phyloP scores from a whole-genome alignment of 2,888 invertebrate genomes.

The Brachyptera putata region DNA sequence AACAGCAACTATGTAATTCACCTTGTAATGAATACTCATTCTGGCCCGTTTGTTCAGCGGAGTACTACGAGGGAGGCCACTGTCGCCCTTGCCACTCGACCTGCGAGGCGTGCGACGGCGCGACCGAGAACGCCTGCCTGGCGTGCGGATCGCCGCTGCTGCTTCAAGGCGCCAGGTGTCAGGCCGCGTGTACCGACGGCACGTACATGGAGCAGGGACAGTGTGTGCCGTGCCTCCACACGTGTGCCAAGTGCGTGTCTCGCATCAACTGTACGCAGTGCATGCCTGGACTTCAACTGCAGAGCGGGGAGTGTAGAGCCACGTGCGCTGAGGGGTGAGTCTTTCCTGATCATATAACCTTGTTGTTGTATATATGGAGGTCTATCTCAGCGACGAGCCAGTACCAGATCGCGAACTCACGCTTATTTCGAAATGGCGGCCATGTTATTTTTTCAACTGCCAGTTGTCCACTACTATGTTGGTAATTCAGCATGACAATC shows the following conservation, averaged over 20 bases:
- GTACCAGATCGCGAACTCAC: too few relatives aligned
- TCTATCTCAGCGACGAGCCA: too few relatives aligned
- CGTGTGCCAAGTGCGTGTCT: constrained; percentile 72
- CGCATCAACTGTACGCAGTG: constrained; percentile 78
- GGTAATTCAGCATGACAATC: too few relatives aligned
- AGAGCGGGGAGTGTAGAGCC: constrained; percentile 77
- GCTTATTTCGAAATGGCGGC: too few relatives aligned
- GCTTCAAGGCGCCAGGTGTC: constrained; percentile 68
- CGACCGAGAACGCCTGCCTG: constrained; percentile 66
- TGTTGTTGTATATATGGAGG: too few relatives aligned
- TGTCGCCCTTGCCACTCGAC: constrained; percentile 73
- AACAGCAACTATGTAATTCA: too few relatives aligned
- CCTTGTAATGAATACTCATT: too few relatives aligned
- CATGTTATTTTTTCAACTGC: too few relatives aligned
- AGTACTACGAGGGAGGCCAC: constrained; percentile 65
- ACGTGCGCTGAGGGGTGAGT: constrained; percentile 67
- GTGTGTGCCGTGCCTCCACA: constrained; percentile 75
- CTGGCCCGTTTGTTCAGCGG: too few relatives aligned
- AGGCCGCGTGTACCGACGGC: constrained; percentile 69
- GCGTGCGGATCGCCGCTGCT: constrained; percentile 66
- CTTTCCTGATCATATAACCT: too few relatives aligned
- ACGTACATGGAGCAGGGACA: constrained; percentile 68
- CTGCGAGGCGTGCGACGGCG: constrained; percentile 79
- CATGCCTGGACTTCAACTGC: constrained; percentile 68
- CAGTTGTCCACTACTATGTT: too few relatives aligned